These are phyloP conservation scores for Fulica atra DNA, from an alignment of 2,113 vertebrate genomes.

Conservation along the genomic window DNA sequence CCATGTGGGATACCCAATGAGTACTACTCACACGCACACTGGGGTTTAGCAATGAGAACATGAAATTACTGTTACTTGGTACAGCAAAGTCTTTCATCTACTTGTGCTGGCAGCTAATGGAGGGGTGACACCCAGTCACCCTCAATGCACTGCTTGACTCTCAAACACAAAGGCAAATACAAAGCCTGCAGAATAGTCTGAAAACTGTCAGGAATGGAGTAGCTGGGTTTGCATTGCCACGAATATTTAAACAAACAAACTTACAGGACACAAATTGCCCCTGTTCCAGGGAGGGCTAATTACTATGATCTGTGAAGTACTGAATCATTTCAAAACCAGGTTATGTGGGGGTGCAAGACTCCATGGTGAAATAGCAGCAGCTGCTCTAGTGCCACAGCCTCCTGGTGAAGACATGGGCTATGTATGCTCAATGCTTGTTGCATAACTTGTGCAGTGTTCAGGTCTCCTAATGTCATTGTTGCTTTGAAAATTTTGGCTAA, in stretches of 20 bases:
- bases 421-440: accelerated
- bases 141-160: neutral
- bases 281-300: neutral
- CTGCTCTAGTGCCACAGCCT: neutral
- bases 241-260: neutral
- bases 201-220: neutral
- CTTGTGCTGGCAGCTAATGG: neutral
- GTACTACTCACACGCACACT: neutral
- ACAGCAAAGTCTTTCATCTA: neutral
- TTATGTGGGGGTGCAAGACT: neutral
- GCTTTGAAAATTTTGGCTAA: neutral
- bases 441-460: neutral
- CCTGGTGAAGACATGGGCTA: neutral
- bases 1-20: neutral
- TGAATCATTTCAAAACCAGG: neutral
- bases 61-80: neutral
- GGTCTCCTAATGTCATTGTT: neutral
- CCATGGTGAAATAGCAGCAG: neutral
- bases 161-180: neutral
- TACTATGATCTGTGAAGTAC: neutral
- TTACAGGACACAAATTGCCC: neutral
- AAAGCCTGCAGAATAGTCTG: neutral
- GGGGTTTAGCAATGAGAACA: neutral
- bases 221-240: neutral
- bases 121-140: neutral